Percentiles rank a stretch among this genome's conserved stretches.
These are phyloP conservation scores for Chanos chanos DNA, from an alignment of 2,797 vertebrate species.

Conservation along the genomic window DNA sequence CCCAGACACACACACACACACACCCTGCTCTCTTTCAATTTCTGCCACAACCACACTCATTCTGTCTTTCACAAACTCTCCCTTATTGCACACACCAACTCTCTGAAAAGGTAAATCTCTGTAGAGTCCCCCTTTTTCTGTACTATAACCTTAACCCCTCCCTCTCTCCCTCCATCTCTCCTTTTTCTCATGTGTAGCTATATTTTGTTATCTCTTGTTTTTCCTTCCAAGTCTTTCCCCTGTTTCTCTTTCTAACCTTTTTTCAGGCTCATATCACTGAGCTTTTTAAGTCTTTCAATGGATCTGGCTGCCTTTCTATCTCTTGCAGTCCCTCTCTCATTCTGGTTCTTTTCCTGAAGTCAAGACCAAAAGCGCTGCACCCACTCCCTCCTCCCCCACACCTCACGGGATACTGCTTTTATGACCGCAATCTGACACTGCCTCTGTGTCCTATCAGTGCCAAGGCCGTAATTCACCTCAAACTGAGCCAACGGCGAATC, in stretches of 20 bases:
- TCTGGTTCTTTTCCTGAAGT: constrained; percentile 24
- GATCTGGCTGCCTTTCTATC: background rate
- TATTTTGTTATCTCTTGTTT: background rate
- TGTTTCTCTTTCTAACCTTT: background rate
- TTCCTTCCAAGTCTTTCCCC: background rate
- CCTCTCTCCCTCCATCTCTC: background rate
- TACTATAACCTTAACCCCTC: background rate
- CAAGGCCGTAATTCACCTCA: constrained; percentile 48
- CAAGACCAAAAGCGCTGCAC: constrained; percentile 17
- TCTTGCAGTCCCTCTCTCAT: background rate
- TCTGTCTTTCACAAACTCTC: constrained; percentile 4
- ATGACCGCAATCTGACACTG: constrained; percentile 43
- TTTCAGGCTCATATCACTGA: background rate
- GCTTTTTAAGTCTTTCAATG: background rate
- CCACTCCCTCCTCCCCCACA: background rate
- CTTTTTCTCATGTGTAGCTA: background rate
- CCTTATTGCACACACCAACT: background rate
- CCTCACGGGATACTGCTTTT: constrained; percentile 37
- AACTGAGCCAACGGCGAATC: constrained; percentile 44
- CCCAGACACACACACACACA: background rate
- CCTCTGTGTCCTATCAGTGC: constrained; percentile 50
- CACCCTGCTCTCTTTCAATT: background rate
- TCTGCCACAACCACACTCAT: background rate
- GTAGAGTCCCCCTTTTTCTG: background rate
- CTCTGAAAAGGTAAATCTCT: background rate